Evolutionary conservation across 2,113 vertebrate genomes (phyloP), one percentile per base, ranked within the genome.

Genomic region (Accipiter virgatus): DNA sequence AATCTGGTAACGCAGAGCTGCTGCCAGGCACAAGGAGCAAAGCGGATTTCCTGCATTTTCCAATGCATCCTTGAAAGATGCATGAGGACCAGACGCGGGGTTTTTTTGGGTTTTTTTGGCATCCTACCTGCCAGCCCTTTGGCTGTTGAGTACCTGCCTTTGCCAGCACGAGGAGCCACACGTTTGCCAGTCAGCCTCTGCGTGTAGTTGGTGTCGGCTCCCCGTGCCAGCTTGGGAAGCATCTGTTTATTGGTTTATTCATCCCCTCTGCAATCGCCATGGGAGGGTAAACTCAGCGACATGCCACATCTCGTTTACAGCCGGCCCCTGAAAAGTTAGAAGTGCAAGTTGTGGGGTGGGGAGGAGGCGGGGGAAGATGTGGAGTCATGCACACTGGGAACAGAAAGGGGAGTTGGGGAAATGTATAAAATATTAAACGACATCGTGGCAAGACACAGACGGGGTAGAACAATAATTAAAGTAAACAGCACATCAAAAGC

Each of bases 401-500:
- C 31, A 3, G 83, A 85, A 40, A 79, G 81, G 70, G 92, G 89
- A 96, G 85, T 62, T 90, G 67, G 71, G 92, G 95, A 97, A 88
- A 97, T 34, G 96, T 84, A 96, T 98, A 80, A 97, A 98, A 97
- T 96, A 98, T 97, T 97, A 92, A 98, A 88, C 65, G 81, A 93
- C 95, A 87, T 84, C 5, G 17, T 97, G 97, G 98, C 97, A 95
- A 98, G 98, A 73, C 96, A 93, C 84, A 86, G 97, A 95, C 94
- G 96, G 94, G 96, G 81, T 88, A 96, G 97, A 90, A 96, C 92
- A 72, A 77, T 98, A 97, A 98, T 98, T 98, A 97, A 97, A 98
- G 97, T 97, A 98, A 98, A 97, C 97, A 98, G 97, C 95, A 80
- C 97, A 97, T 98, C 98, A 98, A 96, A 98, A 96, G 83, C 91